A percentile compares a stretch with the other conserved stretches of the same genome.
Evolutionary conservation across 2,888 invertebrate genomes (phyloP).

Genomic region (Eupithecia inturbata): DNA sequence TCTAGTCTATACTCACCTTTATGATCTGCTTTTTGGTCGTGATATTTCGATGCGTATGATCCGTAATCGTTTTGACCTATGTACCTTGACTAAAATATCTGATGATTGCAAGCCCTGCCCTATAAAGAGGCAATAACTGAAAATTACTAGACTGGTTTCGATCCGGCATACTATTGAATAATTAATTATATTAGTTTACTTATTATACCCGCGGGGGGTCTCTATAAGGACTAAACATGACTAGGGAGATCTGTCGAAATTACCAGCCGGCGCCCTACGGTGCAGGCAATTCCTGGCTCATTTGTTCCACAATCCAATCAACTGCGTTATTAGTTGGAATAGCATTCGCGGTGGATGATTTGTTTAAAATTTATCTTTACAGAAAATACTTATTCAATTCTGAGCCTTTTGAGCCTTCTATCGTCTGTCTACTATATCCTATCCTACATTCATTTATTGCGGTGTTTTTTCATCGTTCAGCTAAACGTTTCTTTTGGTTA

Average conservation of each 20-base stretch:
- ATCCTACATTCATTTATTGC: not conserved
- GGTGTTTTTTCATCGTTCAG: not conserved
- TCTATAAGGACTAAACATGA: slow-evolving; percentile 40
- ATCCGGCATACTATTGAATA: slow-evolving; percentile 64
- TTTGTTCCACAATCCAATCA: slow-evolving; percentile 44
- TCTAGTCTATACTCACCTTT: too few species aligned
- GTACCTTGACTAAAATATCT: too few species aligned
- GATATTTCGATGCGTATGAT: not conserved
- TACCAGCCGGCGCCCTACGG: slow-evolving; percentile 48
- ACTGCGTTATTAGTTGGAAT: slow-evolving; percentile 36
- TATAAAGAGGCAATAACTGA: slow-evolving; percentile 51
- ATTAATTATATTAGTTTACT: slow-evolving; percentile 62
- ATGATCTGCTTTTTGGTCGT: too few species aligned
- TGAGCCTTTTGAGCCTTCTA: slow-evolving; percentile 8
- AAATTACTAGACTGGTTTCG: slow-evolving; percentile 61
- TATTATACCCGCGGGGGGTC: slow-evolving; percentile 60
- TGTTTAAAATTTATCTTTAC: slow-evolving; percentile 27
- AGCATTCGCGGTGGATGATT: slow-evolving; percentile 40
- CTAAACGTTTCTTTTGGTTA: slow-evolving; percentile 5
- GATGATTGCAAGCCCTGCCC: slow-evolving; percentile 45
- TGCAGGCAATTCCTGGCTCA: slow-evolving; percentile 41
- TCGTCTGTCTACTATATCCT: not conserved
- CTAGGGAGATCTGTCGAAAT: slow-evolving; percentile 45
- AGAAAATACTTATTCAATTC: not conserved
- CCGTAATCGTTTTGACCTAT: slow-evolving; percentile 43